A percentile compares a stretch with the other conserved stretches of the same genome.
phyloP scores from a whole-genome alignment of 2,797 vertebrate genomes.

The Trachops cirrhosus region DNA sequence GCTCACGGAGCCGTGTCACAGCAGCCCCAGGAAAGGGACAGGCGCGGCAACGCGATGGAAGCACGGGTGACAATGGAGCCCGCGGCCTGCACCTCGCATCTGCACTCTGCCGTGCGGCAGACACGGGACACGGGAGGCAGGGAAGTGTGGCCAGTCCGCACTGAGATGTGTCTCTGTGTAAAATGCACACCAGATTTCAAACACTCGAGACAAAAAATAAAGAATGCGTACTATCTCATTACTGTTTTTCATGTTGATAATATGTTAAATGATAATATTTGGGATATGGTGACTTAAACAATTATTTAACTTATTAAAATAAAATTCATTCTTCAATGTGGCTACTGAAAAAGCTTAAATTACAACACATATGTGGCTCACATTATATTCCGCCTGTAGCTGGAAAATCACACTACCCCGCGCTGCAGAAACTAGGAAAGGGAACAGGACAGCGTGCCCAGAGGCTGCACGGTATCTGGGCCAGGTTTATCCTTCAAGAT shows the following conservation, averaged over 20 bases:
- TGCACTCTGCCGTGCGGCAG: neutral
- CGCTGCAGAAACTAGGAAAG: neutral
- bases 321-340: neutral
- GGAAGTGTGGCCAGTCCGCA: neutral
- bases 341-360: neutral
- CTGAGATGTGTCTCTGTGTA: neutral
- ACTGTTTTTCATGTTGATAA: neutral
- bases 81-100: neutral
- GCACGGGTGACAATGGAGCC: neutral
- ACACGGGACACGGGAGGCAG: neutral
- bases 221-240: neutral
- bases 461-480: neutral
- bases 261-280: neutral
- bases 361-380: neutral
- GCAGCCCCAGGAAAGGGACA: too few relatives aligned
- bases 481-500: neutral
- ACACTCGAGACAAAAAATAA: neutral
- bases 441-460: neutral
- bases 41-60: neutral
- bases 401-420: neutral
- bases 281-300: neutral
- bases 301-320: conserved; percentile 9
- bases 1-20: too few relatives aligned
- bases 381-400: neutral
- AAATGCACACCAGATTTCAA: neutral